A percentile compares a stretch with the other conserved stretches of the same genome.
Conservation (phyloP, 2,888 invertebrate species). For the Junonia oenone region DNA sequence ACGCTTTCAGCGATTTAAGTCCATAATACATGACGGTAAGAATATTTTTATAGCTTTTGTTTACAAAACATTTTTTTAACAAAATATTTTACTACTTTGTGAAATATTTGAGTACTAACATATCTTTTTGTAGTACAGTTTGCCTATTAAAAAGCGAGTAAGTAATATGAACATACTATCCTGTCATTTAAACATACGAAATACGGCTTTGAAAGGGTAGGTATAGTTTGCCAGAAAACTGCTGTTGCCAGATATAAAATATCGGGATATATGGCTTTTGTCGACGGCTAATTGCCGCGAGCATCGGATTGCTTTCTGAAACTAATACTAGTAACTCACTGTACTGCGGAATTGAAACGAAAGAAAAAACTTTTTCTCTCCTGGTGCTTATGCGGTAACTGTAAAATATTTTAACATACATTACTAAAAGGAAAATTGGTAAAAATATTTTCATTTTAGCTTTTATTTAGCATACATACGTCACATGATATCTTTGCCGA, state of each 20-base stretch:
- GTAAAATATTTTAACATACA: too few species aligned
- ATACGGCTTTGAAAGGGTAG: neutral
- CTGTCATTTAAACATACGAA: neutral
- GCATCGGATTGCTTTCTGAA: conserved; percentile 10
- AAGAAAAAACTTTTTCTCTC: neutral
- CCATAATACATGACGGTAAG: neutral
- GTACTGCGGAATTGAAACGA: neutral
- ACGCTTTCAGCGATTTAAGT: neutral
- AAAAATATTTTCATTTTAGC: too few species aligned
- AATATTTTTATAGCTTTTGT: neutral
- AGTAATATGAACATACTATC: too few species aligned
- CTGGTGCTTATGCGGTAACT: too few species aligned
- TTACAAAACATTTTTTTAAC: too few species aligned
- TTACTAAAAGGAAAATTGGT: too few species aligned
- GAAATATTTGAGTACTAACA: too few species aligned
- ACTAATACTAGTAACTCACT: conserved; percentile 11
- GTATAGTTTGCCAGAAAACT: neutral
- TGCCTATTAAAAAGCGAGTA: too few species aligned
- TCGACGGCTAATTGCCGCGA: conserved; percentile 6
- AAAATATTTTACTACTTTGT: too few species aligned
- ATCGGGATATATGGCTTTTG: conserved; percentile 8
- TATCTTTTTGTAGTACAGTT: too few species aligned
- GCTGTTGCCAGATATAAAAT: neutral
- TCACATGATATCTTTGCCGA: too few species aligned
- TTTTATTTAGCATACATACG: too few species aligned